These are phyloP conservation scores for Orchesellides sinensis DNA, from an alignment of 2,888 invertebrate species.

Conservation along the genomic window DNA sequence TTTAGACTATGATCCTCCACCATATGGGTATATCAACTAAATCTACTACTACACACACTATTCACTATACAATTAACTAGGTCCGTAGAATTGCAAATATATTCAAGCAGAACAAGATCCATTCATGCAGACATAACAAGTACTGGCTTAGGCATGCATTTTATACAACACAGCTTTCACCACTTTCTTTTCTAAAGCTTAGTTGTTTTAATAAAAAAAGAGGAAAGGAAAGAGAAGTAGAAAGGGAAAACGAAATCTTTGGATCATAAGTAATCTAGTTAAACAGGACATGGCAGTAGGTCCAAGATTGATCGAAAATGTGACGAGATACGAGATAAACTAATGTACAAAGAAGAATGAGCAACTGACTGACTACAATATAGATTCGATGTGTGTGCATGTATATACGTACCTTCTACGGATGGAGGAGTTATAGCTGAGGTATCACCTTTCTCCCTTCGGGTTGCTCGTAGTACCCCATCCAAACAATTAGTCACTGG, in stretches of 20 bases:
- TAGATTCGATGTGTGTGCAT: neutral
- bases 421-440: conserved; percentile 70
- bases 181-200: neutral
- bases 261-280: neutral
- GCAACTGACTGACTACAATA: conserved; percentile 2
- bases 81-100: too few species aligned
- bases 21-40: too few species aligned
- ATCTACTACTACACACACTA: too few species aligned
- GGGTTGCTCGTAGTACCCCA: conserved; percentile 70
- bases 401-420: conserved; percentile 70
- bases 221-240: neutral
- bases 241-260: neutral
- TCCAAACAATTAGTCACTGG: conserved; percentile 74
- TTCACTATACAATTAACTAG: too few species aligned
- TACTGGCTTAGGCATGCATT: neutral
- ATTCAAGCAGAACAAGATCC: too few species aligned
- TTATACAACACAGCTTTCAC: neutral
- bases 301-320: neutral
- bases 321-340: neutral
- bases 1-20: too few species aligned
- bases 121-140: neutral
- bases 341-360: neutral
- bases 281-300: neutral
- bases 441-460: conserved; percentile 70
- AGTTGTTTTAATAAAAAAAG: too few species aligned